These are phyloP conservation scores for Lysandra coridon DNA, from an alignment of 2,888 invertebrate genomes.

Conservation along the genomic window DNA sequence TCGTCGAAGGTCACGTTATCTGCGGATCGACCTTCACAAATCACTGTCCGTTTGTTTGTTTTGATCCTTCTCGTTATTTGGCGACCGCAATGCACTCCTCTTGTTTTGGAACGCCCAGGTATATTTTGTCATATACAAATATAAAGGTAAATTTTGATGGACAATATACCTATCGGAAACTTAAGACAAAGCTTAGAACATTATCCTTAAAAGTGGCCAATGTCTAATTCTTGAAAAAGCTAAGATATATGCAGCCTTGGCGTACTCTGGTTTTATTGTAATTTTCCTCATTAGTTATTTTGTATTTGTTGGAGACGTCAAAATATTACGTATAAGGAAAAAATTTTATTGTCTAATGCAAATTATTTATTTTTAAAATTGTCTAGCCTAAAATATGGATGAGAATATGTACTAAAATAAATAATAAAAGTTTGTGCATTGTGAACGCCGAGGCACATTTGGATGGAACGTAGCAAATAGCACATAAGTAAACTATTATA, in stretches of 20 bases:
- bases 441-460: no score
- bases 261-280: neutral
- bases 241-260: neutral
- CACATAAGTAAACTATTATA: no score
- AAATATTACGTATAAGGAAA: neutral
- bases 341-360: neutral
- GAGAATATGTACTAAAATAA: neutral
- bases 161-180: neutral
- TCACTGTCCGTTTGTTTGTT: constrained; percentile 16
- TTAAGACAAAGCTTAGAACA: neutral
- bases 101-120: neutral
- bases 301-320: neutral
- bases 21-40: constrained; percentile 14
- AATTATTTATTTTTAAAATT: neutral
- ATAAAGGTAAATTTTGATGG: no score
- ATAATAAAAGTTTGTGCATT: neutral
- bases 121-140: constrained; percentile 18
- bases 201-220: neutral
- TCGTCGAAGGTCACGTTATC: neutral
- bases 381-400: neutral
- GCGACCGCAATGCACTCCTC: constrained; percentile 3
- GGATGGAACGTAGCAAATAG: no score
- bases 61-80: constrained; percentile 13
- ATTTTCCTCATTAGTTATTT: neutral
- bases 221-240: neutral